phyloP scores from a whole-genome alignment of 2,888 invertebrate species.

The Drosophila hamatofila region DNA sequence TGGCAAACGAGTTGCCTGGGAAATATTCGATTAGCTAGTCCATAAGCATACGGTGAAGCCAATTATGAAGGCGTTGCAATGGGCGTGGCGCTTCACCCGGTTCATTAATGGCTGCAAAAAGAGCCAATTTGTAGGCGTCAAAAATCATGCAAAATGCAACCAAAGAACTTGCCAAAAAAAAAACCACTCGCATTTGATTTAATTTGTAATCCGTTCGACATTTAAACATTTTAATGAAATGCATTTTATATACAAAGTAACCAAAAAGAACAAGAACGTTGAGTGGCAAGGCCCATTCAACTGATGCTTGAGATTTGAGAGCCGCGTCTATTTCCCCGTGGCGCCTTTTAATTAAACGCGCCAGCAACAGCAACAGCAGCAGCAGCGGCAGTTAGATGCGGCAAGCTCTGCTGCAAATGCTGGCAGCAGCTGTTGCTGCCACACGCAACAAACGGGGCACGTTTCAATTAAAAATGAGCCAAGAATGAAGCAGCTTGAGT shows the following conservation, averaged over 20 bases:
- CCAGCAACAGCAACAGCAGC: constrained; percentile 2
- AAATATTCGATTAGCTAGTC: constrained; percentile 31
- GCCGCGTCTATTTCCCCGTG: constrained; percentile 38
- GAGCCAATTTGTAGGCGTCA: constrained; percentile 36
- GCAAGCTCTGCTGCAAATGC: constrained; percentile 38
- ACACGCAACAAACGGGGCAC: constrained; percentile 85
- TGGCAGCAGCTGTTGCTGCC: constrained; percentile 82
- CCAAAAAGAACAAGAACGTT: neutral
- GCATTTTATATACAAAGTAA: constrained; percentile 9
- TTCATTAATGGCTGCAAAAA: constrained; percentile 17
- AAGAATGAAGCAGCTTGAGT: neutral
- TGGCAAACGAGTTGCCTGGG: constrained; percentile 48
- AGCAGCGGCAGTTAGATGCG: constrained; percentile 25
- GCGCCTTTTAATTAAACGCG: constrained; percentile 73
- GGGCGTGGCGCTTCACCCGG: constrained; percentile 47
- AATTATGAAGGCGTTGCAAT: constrained; percentile 49
- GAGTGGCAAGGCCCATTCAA: constrained; percentile 40
- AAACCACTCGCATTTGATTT: constrained; percentile 55
- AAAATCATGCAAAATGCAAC: constrained; percentile 46
- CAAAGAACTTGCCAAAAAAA: constrained; percentile 28
- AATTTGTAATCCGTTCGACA: constrained; percentile 52
- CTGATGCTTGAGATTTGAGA: constrained; percentile 61
- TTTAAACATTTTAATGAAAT: constrained; percentile 50
- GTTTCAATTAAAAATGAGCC: constrained; percentile 64
- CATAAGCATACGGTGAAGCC: constrained; percentile 2